A percentile compares a stretch with the other conserved stretches of the same genome.
Conservation (phyloP, 2,888 invertebrate genomes). For the Cephus nigrinus region DNA sequence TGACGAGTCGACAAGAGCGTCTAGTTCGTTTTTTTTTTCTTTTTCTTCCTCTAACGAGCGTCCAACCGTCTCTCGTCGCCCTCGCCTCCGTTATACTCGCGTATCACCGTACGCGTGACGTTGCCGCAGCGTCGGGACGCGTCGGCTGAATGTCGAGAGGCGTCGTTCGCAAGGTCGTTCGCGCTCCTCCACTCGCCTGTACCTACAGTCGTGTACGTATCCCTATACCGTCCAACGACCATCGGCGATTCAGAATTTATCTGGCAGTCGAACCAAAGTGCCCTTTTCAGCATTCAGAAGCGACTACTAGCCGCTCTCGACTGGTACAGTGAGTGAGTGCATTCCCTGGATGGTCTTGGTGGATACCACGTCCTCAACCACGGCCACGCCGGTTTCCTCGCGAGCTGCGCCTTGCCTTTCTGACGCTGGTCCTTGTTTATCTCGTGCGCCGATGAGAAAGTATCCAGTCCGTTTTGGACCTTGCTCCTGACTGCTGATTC, state of each 20-base stretch:
- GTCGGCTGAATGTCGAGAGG: background rate
- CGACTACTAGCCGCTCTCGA: background rate
- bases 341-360: background rate
- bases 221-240: background rate
- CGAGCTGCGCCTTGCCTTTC: background rate
- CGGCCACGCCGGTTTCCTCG: too few species aligned
- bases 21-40: background rate
- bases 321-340: too few species aligned
- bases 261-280: too few species aligned
- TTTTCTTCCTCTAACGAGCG: background rate
- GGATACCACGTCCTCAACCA: background rate
- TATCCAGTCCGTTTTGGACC: background rate
- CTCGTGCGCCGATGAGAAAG: background rate
- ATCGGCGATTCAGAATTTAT: background rate
- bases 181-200: background rate
- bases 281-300: background rate
- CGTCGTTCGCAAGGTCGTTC: background rate
- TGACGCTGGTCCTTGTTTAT: background rate
- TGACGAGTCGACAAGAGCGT: too few species aligned
- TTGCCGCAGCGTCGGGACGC: background rate
- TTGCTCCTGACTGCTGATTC: background rate
- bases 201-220: background rate
- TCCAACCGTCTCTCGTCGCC: background rate
- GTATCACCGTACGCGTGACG: background rate
- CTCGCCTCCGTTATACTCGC: background rate